Base-by-base conservation (phyloP, 53 echinoderm and acorn worm genomes). In the Arbacia lixula region DNA sequence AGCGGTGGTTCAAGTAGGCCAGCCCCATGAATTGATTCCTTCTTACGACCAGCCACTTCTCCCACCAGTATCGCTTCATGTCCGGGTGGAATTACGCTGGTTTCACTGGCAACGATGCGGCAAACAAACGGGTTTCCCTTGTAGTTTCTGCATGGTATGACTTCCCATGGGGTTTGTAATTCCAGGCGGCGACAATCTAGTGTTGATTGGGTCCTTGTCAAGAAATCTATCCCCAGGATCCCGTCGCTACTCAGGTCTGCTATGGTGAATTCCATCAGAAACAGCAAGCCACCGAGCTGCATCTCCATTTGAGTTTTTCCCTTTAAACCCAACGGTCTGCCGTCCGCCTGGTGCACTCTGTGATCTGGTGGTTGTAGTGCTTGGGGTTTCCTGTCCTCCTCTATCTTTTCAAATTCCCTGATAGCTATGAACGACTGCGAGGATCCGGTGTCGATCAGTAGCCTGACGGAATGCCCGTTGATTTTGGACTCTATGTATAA, bases 361-460 rank as follows among this genome's bases (percentile, higher is more conserved):
- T 26, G 25, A 28, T 38, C 12, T 20, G 14, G 27, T 25, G 1
- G 4, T 79, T 33, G 35, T 2, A 79, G 29, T 28, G 43, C n/a
- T n/a, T n/a, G 29, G 6, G 79, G 79, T n/a, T 61, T 79, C 2
- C 60, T 20, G 4, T 24, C 36, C 22, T 52, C 19, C 10, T 19
- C 14, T 1, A 79, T 10, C 8, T 22, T 25, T 57, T 39, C 43
- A 29, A 41, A 79, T 0, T 25, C 25, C 27, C 16, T 12, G 25
- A 28, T 55, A 1, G 62, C 38, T 5, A 79, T 41, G 30, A 60
- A 79, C 1, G 79, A 60, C 9, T 79, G 60, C 19, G 62, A 12
- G 26, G 79, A 41, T 27, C 79, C 79, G 12, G 60, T 61, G n/a
- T 79, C 79, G 22, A 79, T 22, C n/a, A 79, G 24, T 16, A 79